These are phyloP conservation scores for Melanotaenia duboulayi DNA, from an alignment of 2,113 vertebrate genomes.

Conservation along the genomic window DNA sequence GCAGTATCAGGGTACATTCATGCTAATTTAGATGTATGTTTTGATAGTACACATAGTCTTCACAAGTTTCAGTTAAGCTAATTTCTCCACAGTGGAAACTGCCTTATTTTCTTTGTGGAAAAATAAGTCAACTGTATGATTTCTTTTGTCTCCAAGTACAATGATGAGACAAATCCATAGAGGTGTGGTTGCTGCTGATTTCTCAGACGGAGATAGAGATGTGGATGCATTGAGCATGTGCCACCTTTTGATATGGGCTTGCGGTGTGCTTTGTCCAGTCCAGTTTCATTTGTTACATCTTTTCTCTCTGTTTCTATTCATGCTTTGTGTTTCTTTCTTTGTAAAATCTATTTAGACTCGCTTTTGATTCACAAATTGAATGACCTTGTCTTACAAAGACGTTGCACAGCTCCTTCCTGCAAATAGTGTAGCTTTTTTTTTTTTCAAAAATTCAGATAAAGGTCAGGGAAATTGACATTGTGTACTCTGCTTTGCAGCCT, in stretches of 20 bases:
- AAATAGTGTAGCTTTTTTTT: conserved; percentile 21
- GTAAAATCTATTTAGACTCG: not conserved
- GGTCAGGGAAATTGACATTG: conserved; percentile 23
- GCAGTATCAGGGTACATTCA: not conserved
- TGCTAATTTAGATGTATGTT: not conserved
- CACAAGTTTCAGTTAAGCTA: not conserved
- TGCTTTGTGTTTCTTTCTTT: not conserved
- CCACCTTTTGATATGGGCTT: not conserved
- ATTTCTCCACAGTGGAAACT: conserved; percentile 21
- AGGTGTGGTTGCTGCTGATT: not conserved
- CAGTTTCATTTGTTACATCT: not conserved
- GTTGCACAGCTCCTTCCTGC: not conserved
- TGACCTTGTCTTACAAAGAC: not conserved
- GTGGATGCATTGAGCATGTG: not conserved
- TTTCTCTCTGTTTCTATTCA: not conserved
- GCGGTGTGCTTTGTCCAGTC: not conserved
- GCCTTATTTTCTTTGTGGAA: conserved; percentile 17
- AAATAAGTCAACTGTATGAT: not conserved
- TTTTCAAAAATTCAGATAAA: not conserved
- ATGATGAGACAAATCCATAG: not conserved
- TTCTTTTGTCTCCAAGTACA: not conserved
- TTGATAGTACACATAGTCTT: not conserved
- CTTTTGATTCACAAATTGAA: not conserved
- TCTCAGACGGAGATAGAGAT: not conserved
- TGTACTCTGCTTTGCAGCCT: conserved; percentile 79